Evolutionary conservation across 2,113 vertebrate species (phyloP).

Genomic region (Podarcis cretensis): DNA sequence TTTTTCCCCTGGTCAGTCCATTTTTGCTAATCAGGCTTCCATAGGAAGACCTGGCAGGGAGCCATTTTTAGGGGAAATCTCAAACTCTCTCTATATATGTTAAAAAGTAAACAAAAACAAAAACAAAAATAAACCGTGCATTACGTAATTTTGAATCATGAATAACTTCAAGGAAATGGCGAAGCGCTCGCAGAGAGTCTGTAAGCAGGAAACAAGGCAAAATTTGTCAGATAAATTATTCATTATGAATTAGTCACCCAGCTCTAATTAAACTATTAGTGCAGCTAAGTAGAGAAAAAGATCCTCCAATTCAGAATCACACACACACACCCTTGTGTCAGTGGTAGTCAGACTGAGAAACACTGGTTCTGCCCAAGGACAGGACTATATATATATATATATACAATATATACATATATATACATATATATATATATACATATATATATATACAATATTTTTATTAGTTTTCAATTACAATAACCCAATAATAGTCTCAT

Average conservation of each 20-base stretch:
- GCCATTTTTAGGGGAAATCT: too few species aligned
- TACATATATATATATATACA: too few species aligned
- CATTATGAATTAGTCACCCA: conserved; percentile 42
- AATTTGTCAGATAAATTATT: conserved; percentile 40
- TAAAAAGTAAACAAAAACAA: too few species aligned
- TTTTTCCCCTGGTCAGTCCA: neutral
- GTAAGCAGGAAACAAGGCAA: conserved; percentile 34
- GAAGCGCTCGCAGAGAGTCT: neutral
- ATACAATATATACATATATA: too few species aligned
- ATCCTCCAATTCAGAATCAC: conserved; percentile 5
- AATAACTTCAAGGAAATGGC: conserved; percentile 22
- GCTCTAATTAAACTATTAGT: conserved; percentile 36
- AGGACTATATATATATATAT: neutral
- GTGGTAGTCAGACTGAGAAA: neutral
- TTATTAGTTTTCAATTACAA: too few species aligned
- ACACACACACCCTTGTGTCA: neutral
- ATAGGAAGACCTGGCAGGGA: neutral
- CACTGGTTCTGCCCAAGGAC: neutral
- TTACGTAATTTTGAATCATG: neutral
- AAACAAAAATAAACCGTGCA: too few species aligned
- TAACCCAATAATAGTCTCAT: too few species aligned
- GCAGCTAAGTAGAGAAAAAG: conserved; percentile 35
- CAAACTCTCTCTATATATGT: too few species aligned
- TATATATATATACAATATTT: too few species aligned
- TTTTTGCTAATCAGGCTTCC: neutral